A percentile compares a stretch with the other conserved stretches of the same genome.
Conservation (phyloP, 2,797 vertebrate genomes). For the Poecilia picta region DNA sequence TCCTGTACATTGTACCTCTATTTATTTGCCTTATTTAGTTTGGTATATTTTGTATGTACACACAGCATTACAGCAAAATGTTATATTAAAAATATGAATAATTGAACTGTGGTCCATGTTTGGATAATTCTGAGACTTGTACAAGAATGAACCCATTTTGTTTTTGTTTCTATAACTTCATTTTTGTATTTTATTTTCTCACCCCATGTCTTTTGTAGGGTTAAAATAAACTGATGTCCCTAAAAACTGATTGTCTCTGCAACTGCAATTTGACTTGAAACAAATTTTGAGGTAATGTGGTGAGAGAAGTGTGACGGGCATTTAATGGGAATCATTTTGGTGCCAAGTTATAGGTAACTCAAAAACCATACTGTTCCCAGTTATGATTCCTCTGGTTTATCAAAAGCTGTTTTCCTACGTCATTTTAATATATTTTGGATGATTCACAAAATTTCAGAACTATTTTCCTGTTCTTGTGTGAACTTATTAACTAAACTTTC, state of each 20-base stretch:
- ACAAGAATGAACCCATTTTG: conserved; percentile 66
- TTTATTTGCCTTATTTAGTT: conserved; percentile 95
- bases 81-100: conserved; percentile 80
- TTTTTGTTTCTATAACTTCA: conserved; percentile 58
- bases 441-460: too few relatives aligned
- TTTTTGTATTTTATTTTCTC: conserved; percentile 67
- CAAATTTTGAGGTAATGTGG: neutral
- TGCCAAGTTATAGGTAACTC: neutral
- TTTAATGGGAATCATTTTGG: neutral
- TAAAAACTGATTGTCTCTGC: conserved; percentile 21
- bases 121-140: conserved; percentile 74
- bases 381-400: neutral
- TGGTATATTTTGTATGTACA: conserved; percentile 90
- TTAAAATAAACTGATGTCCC: conserved; percentile 82
- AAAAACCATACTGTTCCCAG: neutral
- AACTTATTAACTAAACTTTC: too few relatives aligned
- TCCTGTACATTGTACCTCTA: conserved; percentile 91
- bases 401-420: neutral
- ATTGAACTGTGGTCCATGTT: conserved; percentile 77
- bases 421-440: too few relatives aligned
- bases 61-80: conserved; percentile 84
- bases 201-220: conserved; percentile 78
- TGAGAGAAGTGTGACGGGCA: neutral
- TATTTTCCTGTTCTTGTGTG: too few relatives aligned
- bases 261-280: neutral